A percentile compares a stretch with the other conserved stretches of the same genome.
phyloP scores from a whole-genome alignment of 2,113 vertebrate genomes.

The Ailurus styani region DNA sequence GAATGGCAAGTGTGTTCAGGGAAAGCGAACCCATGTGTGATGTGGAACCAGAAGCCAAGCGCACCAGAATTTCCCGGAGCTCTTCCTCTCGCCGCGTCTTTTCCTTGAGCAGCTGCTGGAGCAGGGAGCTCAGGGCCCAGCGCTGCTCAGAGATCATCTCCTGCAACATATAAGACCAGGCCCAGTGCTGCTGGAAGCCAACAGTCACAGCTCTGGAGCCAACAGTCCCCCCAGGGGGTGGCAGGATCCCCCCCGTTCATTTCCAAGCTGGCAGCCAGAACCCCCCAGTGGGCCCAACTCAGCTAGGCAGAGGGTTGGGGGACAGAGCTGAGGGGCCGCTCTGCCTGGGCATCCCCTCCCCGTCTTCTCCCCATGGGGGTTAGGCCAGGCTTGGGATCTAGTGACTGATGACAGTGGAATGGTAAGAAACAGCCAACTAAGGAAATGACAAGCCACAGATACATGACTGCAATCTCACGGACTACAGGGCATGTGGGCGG shows the following conservation, averaged over 20 bases:
- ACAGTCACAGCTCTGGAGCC: rapidly evolving
- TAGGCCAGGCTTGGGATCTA: not conserved
- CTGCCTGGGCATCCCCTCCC: not conserved
- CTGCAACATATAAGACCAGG: constrained; percentile 78
- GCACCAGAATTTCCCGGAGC: constrained; percentile 90
- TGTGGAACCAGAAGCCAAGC: not conserved
- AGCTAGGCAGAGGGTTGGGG: not conserved
- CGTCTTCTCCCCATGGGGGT: not conserved
- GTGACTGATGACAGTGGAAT: not conserved
- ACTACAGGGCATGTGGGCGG: not conserved
- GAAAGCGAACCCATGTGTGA: rapidly evolving
- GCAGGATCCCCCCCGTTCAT: not conserved
- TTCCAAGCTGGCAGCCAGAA: not conserved
- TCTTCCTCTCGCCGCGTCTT: constrained; percentile 92
- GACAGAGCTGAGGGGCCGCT: not conserved
- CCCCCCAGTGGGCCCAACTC: not conserved
- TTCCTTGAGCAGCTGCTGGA: constrained; percentile 96
- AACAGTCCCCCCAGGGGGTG: not conserved
- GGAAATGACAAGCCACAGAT: not conserved
- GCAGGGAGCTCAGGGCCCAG: constrained; percentile 83
- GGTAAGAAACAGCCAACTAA: constrained; percentile 29
- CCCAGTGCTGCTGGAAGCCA: not conserved
- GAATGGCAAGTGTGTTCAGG: rapidly evolving
- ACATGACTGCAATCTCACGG: not conserved
- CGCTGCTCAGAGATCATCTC: constrained; percentile 89